Conservation (phyloP, 2,888 invertebrate genomes). For the Synergus gifuensis region DNA sequence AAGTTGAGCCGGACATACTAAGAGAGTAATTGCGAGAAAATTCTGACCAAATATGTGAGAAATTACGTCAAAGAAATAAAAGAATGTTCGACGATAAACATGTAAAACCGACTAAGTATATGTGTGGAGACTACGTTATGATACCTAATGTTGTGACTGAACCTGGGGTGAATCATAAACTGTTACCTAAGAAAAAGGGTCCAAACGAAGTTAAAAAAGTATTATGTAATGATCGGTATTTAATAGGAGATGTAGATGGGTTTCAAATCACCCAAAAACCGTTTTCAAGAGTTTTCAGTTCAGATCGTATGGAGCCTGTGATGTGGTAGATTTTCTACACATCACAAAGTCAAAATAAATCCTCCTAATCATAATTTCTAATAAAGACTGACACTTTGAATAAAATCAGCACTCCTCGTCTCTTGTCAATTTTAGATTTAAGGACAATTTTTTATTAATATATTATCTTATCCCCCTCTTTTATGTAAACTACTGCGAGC, state of each 20-base stretch:
- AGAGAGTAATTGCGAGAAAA: conserved; percentile 1
- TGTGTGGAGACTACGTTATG: background rate
- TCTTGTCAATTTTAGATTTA: too few species aligned
- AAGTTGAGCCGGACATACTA: background rate
- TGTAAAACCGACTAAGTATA: background rate
- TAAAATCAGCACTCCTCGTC: too few species aligned
- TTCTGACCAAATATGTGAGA: background rate
- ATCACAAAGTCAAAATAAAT: too few species aligned
- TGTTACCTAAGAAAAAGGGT: background rate
- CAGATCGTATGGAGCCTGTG: too few species aligned
- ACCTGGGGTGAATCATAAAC: background rate
- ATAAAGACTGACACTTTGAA: too few species aligned
- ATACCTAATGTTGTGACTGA: background rate
- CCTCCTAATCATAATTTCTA: too few species aligned
- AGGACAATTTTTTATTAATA: too few species aligned
- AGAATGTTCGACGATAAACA: background rate
- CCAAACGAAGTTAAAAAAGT: background rate
- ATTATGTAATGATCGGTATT: background rate
- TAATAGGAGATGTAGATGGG: background rate
- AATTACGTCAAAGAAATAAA: background rate
- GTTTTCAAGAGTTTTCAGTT: background rate
- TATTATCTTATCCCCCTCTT: too few species aligned
- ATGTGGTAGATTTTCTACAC: too few species aligned
- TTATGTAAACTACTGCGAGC: too few species aligned
- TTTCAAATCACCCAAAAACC: background rate